Evolutionary conservation across 2,888 invertebrate genomes (phyloP), one percentile per base, ranked within the genome.

Genomic region (Dicranocentrus wangi): DNA sequence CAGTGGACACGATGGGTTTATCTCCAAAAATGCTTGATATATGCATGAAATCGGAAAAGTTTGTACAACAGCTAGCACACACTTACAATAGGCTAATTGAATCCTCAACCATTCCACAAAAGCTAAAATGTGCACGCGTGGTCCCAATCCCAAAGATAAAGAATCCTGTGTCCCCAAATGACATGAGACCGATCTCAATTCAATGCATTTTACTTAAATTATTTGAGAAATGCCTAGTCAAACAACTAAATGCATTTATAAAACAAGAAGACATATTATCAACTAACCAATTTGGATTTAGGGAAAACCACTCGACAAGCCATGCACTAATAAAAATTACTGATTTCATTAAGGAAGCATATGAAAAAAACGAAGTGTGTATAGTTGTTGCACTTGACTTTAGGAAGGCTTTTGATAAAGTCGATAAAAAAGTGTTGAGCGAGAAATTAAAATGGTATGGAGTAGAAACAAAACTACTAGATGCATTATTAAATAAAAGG

Each of bases 261-360:
- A 0, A 23, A n/a, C n/a, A n/a, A n/a, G n/a, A n/a, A n/a, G n/a
- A n/a, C n/a, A n/a, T n/a, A 15, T 13, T 73, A 2, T 2, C 5
- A 19, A 17, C 21, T 0, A 19, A n/a, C 1, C 81, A 81, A 60
- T 81, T 28, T 71, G 81, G 76, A 0, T 81, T 81, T 39, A 19
- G 76, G 8, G 25, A 55, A 17, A 7, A 17, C 3, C 76, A 76
- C 19, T 70, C 75, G 2, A 76, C 81, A 0, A 2, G 3, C 0
- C 81, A 81, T 71, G 76, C 81, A 1, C 21, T 70, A n/a, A 17
- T 81, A 21, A 19, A 23, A 13, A 70, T 81, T 15, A 71, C 65
- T 23, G 71, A 81, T 27, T 23, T 25, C 8, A 28, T 81, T 2
- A 28, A 17, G 7, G 39, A 42, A n/a, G 39, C 71, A 1, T 5